Base-by-base conservation (phyloP, 2,113 vertebrate species). In the Uria lomvia region DNA sequence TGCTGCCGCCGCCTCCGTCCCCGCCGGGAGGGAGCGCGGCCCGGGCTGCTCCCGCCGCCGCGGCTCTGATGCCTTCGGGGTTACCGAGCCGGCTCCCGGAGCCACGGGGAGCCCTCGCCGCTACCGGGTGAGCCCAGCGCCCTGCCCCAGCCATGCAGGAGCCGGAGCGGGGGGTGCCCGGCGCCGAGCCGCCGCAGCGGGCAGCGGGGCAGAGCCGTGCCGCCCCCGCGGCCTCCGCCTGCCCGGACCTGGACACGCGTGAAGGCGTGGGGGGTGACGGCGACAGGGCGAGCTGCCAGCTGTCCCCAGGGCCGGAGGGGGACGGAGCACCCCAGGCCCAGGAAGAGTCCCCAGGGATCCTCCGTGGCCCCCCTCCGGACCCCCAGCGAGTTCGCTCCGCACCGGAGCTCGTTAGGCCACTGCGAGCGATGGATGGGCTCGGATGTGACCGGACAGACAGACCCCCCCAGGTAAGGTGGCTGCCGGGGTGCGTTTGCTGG, bases 381-480 rank as follows among this genome's bases (percentile, higher is more conserved):
- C 91, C 96, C 2, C 96, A 80, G 58, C 66, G 88, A 19, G 66
- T 74, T 38, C n/a, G 7, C 73, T 43, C 80, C 32, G 8, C 60
- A 1, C 43, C 52, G 19, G 94, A 94, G 84, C 94, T 88, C 53
- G 8, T 76, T 26, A 80, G 86, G 86, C 90, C 95, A 21, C 88
- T 42, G 42, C 63, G 43, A 59, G 62, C 43, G 5, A 88, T 86
- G 80, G 96, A 93, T 2, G 58, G 68, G 12, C 59, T 76, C 10
- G 52, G 70, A 50, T 18, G 52, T 1, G 27, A 85, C 17, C 79
- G 68, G 34, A 36, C 74, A 4, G 95, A 93, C 36, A 42, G 78
- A 73, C 5, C 32, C 13, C 62, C 53, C 52, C 90, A 98, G 98
- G 98, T 98, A 97, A 95, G 97, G 67, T 9, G 13, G 55, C 49